These are phyloP conservation scores for Escarpia spicata DNA, from an alignment of 2,888 invertebrate species.

Conservation along the genomic window DNA sequence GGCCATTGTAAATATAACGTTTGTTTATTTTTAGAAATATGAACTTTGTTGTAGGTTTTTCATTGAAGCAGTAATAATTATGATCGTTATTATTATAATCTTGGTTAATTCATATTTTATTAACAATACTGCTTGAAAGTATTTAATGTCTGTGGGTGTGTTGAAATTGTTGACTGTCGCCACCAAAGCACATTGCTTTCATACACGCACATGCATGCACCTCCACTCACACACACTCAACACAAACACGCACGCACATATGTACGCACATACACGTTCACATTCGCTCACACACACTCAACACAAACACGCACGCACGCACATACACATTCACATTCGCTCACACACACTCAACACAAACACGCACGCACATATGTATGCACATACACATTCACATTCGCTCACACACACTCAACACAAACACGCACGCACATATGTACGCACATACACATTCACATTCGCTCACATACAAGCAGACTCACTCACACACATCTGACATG, in stretches of 20 bases:
- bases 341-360: not conserved
- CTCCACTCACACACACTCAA: not conserved
- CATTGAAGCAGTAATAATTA: too few relatives aligned
- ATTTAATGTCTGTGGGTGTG: too few relatives aligned
- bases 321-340: not conserved
- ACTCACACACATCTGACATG: not conserved
- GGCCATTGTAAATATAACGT: not conserved
- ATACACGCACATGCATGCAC: not conserved
- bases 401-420: not conserved
- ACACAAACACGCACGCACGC: not conserved
- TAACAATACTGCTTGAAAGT: too few relatives aligned
- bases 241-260: not conserved
- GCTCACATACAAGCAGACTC: not conserved
- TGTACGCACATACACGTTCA: not conserved
- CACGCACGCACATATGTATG: not conserved
- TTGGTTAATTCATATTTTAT: too few relatives aligned
- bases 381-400: not conserved
- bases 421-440: not conserved
- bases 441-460: not conserved
- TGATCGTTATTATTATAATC: too few relatives aligned
- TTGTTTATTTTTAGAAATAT: too few relatives aligned
- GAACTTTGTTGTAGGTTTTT: too few relatives aligned
- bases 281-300: not conserved
- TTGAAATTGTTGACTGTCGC: too few relatives aligned
- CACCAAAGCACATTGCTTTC: too few relatives aligned